These are phyloP conservation scores for Zaprionus lineosus DNA, from an alignment of 2,888 invertebrate species.

Conservation along the genomic window DNA sequence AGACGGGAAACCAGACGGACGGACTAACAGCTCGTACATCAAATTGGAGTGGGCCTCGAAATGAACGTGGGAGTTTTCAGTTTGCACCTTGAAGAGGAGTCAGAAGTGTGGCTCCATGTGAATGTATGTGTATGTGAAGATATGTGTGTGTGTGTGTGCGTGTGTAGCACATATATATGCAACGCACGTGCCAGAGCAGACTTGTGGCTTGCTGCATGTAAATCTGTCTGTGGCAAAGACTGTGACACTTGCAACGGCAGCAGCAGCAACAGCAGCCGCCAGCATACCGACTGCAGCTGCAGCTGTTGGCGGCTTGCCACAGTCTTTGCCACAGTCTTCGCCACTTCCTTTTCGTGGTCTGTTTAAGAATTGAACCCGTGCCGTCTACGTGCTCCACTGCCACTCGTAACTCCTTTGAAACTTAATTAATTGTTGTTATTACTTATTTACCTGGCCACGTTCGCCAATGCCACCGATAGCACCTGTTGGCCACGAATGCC, in stretches of 20 bases:
- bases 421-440: slow-evolving; percentile 71
- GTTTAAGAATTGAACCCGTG: slow-evolving; percentile 67
- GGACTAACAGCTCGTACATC: slow-evolving; percentile 44
- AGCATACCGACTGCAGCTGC: slow-evolving; percentile 63
- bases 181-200: slow-evolving; percentile 58
- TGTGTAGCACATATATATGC: slow-evolving; percentile 25
- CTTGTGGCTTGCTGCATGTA: slow-evolving; percentile 51
- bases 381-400: slow-evolving; percentile 58
- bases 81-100: slow-evolving; percentile 67
- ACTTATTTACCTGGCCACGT: slow-evolving; percentile 31
- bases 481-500: slow-evolving; percentile 54
- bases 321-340: slow-evolving; percentile 76
- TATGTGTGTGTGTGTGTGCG: too few relatives aligned
- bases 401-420: slow-evolving; percentile 38
- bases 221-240: slow-evolving; percentile 52
- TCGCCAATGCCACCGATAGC: too few relatives aligned
- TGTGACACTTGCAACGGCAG: slow-evolving; percentile 12
- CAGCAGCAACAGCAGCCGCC: slow-evolving; percentile 38
- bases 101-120: too few relatives aligned
- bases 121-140: too few relatives aligned
- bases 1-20: too few relatives aligned
- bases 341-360: slow-evolving; percentile 78
- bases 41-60: slow-evolving; percentile 55
- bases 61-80: slow-evolving; percentile 75
- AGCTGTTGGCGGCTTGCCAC: slow-evolving; percentile 67